phyloP scores from a whole-genome alignment of 2,113 vertebrate genomes.

The Neopipo cinnamomea region DNA sequence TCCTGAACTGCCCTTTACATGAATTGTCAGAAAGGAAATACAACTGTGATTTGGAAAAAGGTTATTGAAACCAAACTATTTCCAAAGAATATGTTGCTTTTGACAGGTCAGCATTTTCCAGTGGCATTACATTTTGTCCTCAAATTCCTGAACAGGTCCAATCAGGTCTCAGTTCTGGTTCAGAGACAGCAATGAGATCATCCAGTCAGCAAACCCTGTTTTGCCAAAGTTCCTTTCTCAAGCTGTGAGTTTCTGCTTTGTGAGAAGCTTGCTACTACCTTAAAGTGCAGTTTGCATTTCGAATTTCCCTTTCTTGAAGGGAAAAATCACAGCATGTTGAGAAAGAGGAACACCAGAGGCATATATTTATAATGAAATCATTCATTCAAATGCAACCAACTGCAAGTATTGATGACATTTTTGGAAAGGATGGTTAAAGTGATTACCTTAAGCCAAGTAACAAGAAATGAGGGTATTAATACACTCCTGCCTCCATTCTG shows the following conservation, averaged over 20 bases:
- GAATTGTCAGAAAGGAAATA: neutral
- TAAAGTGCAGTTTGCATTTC: neutral
- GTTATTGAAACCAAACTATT: neutral
- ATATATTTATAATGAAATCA: neutral
- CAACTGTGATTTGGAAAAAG: neutral
- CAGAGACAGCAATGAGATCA: neutral
- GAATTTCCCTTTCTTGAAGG: neutral
- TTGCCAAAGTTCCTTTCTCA: neutral
- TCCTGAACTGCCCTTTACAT: neutral
- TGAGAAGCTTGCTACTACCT: neutral
- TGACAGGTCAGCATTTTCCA: constrained; percentile 7
- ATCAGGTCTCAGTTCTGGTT: neutral
- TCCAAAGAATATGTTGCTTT: neutral
- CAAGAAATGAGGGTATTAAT: neutral
- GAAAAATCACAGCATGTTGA: neutral
- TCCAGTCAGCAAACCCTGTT: neutral
- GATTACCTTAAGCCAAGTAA: neutral
- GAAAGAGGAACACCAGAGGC: neutral
- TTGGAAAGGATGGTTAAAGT: neutral
- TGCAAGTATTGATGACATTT: neutral
- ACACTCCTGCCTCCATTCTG: neutral
- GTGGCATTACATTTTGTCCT: neutral
- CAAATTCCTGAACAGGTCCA: neutral
- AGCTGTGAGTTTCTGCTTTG: neutral
- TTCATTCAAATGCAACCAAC: neutral